These are phyloP conservation scores for Rhizomys pruinosus DNA, from an alignment of 2,113 vertebrate genomes.

Conservation along the genomic window DNA sequence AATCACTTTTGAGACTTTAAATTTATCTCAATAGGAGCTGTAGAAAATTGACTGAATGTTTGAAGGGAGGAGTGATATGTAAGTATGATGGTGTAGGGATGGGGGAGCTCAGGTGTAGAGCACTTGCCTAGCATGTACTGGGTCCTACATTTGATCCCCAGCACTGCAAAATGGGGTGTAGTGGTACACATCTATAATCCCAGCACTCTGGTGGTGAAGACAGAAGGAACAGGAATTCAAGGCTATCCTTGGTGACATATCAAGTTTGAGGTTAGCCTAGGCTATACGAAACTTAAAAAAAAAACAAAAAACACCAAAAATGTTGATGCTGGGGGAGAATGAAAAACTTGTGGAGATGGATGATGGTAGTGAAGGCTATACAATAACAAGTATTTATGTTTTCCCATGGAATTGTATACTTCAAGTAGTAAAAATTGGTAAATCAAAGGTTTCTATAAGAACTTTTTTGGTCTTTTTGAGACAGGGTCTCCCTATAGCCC, in stretches of 20 bases:
- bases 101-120: not conserved
- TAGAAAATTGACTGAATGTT: not conserved
- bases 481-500: no score
- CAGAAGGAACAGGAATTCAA: not conserved
- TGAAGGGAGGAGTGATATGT: not conserved
- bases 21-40: constrained; percentile 37
- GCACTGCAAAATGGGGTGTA: not conserved
- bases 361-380: not conserved
- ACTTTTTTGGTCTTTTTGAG: not conserved
- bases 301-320: not conserved
- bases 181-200: not conserved
- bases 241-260: not conserved
- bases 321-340: not conserved
- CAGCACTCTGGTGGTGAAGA: not conserved
- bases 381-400: not conserved
- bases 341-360: not conserved
- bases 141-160: not conserved
- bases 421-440: constrained; percentile 13
- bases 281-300: not conserved
- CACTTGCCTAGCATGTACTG: not conserved
- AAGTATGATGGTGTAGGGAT: not conserved
- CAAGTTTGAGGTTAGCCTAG: not conserved
- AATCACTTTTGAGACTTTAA: not conserved
- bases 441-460: not conserved
- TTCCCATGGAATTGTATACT: not conserved